Evolutionary conservation across 2,888 invertebrate genomes (phyloP), one percentile per base, ranked within the genome.

Genomic region (Phengaris alcon): DNA sequence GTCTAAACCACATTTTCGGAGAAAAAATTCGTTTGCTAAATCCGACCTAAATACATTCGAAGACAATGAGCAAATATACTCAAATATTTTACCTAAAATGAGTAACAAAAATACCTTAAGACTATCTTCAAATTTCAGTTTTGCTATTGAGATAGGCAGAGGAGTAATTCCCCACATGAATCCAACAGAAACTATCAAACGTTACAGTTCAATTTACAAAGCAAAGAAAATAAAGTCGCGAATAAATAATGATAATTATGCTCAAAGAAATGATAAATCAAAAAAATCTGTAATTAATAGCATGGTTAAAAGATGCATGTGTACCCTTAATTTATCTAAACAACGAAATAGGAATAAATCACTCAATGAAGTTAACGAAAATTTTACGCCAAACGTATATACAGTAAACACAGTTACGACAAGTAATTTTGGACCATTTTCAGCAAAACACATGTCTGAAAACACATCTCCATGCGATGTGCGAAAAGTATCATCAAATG

Each of bases 281-380:
- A 70, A 70, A 70, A 22, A 7, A 22, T 70, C 70, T 70, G 9
- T 70, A 22, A 51, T 51, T 5, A 51, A 70, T 70, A 52, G 22
- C 3, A 22, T 70, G 51, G 48, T 51, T 51, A 70, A 51, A 10
- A 70, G 70, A 52, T 70, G 70, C 12, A 51, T 70, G 22, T 70
- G 70, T 22, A 70, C 70, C 9, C 48, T 70, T 7, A 70, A 70
- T 51, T 22, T 70, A 15, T 10, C 70, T 10, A 70, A 70, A 15
- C 64, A 64, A 52, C 51, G 48, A 10, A 22, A 15, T 10, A 52
- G 6, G 10, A 70, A 51, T 70, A 51, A 46, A 69, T 69, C 46
- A 15, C 1, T 48, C 3, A 59, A 2, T 15, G 3, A 15, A 15
- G 12, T 59, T n/a, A 48, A 48, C n/a, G 8, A 48, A n/a, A 46